Base-by-base conservation (phyloP, 2,888 invertebrate species). In the Halocaridina rubra region DNA sequence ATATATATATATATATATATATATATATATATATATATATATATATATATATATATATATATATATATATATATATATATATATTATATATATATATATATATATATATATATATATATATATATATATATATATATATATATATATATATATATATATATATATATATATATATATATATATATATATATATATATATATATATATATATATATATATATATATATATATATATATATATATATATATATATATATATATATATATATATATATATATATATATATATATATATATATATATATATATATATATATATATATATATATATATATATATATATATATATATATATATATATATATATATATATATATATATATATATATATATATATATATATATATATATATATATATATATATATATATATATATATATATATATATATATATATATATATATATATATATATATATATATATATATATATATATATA, bases 11-110 rank as follows among this genome's bases (percentile, higher is more conserved):
- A 67, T 67, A 67, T 67, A 72, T 74, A 74, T 74, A 74, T 74
- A 74, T 74, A 46, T 74, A 74, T 74, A 46, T 74, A 74, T 74
- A 74, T 46, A 46, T 74, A 46, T 74, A 74, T 74, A 74, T 67
- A 67, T 67, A 67, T 67, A 67, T 67, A 67, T 67, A 24, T 24
- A 1, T 0, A 67, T 67, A 22, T 67, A 67, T 67, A 67, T 67
- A 67, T 22, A 67, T 67, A 67, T 67, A 67, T 67, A 30, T 29
- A 30, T 72, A 39, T 39, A 39, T 30, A 30, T 72, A 39, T 72
- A 72, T 72, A 33, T 61, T 72, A 30, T 32, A 33, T 72, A 72
- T 30, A 33, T 32, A 33, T 19, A 32, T 32, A 32, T 33, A 72
- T 30, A 33, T 72, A 72, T 72, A 33, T 72, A 30, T 32, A 33